phyloP scores from a whole-genome alignment of 2,797 vertebrate species.

The Sebastes alutus region DNA sequence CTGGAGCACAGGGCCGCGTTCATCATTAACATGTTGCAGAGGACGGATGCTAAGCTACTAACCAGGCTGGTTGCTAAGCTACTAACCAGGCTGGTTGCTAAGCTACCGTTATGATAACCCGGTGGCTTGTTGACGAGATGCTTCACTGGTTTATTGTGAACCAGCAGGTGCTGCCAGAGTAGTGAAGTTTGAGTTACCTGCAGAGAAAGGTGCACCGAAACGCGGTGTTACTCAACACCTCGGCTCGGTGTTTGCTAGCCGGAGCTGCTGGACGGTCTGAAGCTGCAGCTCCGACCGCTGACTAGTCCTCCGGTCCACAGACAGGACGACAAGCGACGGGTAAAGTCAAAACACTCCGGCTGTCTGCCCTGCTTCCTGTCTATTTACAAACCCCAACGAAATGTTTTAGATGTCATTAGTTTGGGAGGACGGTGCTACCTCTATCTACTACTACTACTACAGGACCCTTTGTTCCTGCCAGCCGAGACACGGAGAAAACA shows the following conservation, averaged over 20 bases:
- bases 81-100: constrained; percentile 56
- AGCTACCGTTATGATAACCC: neutral
- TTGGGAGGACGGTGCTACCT: constrained; percentile 17
- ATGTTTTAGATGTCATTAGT: constrained; percentile 43
- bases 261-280: constrained; percentile 55
- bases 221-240: constrained; percentile 68
- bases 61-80: constrained; percentile 61
- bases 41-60: constrained; percentile 63
- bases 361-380: neutral
- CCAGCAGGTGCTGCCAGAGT: neutral
- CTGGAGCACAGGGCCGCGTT: constrained; percentile 61
- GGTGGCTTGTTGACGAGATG: neutral
- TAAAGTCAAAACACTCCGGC: neutral
- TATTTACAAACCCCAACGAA: neutral
- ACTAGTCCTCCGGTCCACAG: constrained; percentile 11
- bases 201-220: constrained; percentile 74
- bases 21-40: constrained; percentile 34
- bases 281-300: constrained; percentile 50
- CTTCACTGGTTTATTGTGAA: neutral
- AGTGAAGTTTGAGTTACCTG: constrained; percentile 68
- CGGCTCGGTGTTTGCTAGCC: constrained; percentile 72
- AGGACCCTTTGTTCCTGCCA: constrained; percentile 82
- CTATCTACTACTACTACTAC: constrained; percentile 55
- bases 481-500: constrained; percentile 74
- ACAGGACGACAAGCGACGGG: constrained; percentile 13